Evolutionary conservation across 37 sponge, comb jelly and placozoan species (phyloP).

Genomic region (Diacarnus erythraeanus): DNA sequence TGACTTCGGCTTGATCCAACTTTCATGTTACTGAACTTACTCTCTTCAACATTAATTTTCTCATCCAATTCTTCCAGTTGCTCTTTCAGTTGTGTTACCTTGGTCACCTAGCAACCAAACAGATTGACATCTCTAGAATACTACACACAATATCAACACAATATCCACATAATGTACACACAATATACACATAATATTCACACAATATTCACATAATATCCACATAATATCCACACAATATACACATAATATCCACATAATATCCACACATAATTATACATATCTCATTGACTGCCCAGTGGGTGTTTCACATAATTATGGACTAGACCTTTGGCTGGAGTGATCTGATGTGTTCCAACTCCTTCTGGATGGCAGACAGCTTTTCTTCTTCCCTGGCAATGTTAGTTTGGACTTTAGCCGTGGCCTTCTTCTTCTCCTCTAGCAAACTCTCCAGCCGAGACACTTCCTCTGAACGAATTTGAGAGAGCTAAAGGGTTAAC

Average conservation of each 20-base stretch:
- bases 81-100: slow-evolving; percentile 28
- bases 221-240: neutral
- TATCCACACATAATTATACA: no score
- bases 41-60: slow-evolving; percentile 45
- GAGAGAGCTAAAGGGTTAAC: slow-evolving; percentile 27
- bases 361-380: neutral
- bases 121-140: neutral
- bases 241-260: neutral
- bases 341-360: slow-evolving; percentile 38
- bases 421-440: slow-evolving; percentile 10
- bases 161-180: neutral
- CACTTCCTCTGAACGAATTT: slow-evolving; percentile 15
- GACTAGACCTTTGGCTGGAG: slow-evolving; percentile 36
- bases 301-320: neutral
- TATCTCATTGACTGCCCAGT: no score
- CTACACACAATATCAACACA: neutral
- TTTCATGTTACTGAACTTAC: slow-evolving; percentile 32
- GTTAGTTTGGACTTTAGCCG: neutral
- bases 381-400: slow-evolving; percentile 23
- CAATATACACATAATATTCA: neutral
- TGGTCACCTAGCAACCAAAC: neutral
- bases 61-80: slow-evolving; percentile 53
- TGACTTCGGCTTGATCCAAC: slow-evolving; percentile 37
- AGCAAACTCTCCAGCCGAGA: slow-evolving; percentile 7
- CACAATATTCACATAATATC: neutral